Evolutionary conservation across 2,888 invertebrate species (phyloP), one percentile per base, ranked within the genome.

Genomic region (Thymelicus sylvestris): DNA sequence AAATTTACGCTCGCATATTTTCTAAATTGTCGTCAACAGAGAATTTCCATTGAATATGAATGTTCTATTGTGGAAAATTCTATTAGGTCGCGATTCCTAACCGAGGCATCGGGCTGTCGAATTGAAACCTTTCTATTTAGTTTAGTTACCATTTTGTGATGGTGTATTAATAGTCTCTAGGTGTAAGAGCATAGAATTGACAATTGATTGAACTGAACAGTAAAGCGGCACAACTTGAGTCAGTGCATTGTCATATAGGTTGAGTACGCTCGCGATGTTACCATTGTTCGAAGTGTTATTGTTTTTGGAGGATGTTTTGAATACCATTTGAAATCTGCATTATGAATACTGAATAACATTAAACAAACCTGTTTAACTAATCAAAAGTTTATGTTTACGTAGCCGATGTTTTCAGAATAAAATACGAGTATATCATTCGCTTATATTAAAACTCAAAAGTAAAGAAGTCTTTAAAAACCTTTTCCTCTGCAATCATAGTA

Each of bases 1-100:
- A 59, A 64, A 64, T 61, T 60, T 47, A 62, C 69, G 69, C 59
- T 59, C 39, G 41, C 50, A 70, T 31, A 60, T 65, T 65, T 69
- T 69, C 69, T 65, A 70, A 70, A 70, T 69, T 64, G 57, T 70
- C 47, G 64, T 65, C 59, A 65, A 60, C 69, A 50, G 59, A 67
- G 61, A 57, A 59, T 59, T 70, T 60, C 65, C 41, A 65, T 70
- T 60, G 41, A 48, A 70, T 65, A 50, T 65, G 50, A 70, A 70
- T 50, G 69, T 70, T 50, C 48, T 64, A 65, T 70, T 70, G 60
- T 70, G 50, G 44, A 39, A 48, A 64, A 60, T 65, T 70, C 50
- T 65, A 64, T 60, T 60, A 60, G 64, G 41, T 65, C 65, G 60
- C 69, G 60, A 65, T 65, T 60, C 41, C 50, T 70, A 64, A 57